Evolutionary conservation across 2,888 invertebrate species (phyloP).

Genomic region (Lasius fuliginosus): DNA sequence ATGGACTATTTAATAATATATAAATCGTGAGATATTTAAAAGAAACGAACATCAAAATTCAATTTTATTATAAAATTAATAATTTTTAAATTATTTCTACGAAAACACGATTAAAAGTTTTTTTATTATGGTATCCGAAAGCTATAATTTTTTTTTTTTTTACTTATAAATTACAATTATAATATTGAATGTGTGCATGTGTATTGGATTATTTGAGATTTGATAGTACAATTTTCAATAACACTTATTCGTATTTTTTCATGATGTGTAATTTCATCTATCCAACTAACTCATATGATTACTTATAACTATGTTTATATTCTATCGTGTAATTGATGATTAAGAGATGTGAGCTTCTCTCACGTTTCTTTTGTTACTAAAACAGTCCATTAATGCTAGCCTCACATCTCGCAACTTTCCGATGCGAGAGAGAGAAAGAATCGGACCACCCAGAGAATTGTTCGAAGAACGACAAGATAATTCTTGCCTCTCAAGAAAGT

Average conservation of each 20-base stretch:
- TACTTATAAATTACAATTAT: background rate
- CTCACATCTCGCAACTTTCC: slow-evolving; percentile 60
- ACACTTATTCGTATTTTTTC: background rate
- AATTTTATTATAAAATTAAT: background rate
- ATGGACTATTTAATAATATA: background rate
- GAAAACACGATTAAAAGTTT: background rate
- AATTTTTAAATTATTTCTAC: background rate
- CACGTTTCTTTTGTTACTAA: slow-evolving; percentile 38
- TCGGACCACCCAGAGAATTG: slow-evolving; percentile 83
- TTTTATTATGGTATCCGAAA: background rate
- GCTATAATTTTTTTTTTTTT: background rate
- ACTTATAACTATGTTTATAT: slow-evolving; percentile 26
- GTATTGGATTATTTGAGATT: background rate
- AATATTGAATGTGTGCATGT: background rate
- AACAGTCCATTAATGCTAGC: slow-evolving; percentile 62
- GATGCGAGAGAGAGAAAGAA: slow-evolving; percentile 41
- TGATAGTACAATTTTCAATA: background rate
- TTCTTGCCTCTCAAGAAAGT: slow-evolving; percentile 84
- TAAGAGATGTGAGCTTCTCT: slow-evolving; percentile 39
- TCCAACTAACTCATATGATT: background rate
- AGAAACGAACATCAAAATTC: background rate
- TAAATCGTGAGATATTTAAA: background rate
- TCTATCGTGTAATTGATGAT: slow-evolving; percentile 16
- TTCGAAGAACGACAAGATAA: slow-evolving; percentile 82
- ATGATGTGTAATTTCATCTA: background rate